Conservation (phyloP, 1,140 invertebrate species). For the Globodera ellingtonae region DNA sequence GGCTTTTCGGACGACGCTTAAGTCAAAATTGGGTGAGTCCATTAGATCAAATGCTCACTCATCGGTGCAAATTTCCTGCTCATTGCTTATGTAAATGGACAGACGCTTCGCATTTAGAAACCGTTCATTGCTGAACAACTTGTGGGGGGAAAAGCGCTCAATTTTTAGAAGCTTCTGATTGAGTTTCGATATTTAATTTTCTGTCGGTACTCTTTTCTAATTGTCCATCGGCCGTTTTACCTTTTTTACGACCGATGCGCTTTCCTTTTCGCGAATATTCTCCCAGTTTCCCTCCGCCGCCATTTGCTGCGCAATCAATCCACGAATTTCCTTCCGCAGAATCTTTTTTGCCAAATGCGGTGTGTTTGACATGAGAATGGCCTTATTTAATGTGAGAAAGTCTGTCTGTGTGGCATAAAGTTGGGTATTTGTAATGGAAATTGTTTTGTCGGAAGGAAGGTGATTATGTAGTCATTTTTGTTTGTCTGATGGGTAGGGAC, state of each 20-base stretch:
- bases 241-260: conserved; percentile 4
- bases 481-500: background rate
- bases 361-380: background rate
- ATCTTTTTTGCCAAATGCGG: conserved; percentile 7
- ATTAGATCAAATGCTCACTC: background rate
- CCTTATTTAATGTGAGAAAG: background rate
- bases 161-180: too few species aligned
- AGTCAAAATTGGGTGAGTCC: background rate
- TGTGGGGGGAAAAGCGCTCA: background rate
- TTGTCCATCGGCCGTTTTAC: background rate
- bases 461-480: background rate
- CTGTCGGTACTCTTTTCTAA: background rate
- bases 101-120: conserved; percentile 29
- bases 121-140: background rate
- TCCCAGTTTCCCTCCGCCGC: background rate
- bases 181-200: background rate
- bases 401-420: background rate
- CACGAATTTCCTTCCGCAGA: conserved; percentile 21
- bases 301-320: conserved; percentile 13
- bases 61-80: conserved; percentile 26
- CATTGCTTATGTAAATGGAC: conserved; percentile 28
- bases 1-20: conserved; percentile 15
- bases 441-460: background rate
- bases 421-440: background rate
- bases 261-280: conserved; percentile 1